Conservation (phyloP, 1,140 invertebrate genomes). For the Frieseomelitta varia region DNA sequence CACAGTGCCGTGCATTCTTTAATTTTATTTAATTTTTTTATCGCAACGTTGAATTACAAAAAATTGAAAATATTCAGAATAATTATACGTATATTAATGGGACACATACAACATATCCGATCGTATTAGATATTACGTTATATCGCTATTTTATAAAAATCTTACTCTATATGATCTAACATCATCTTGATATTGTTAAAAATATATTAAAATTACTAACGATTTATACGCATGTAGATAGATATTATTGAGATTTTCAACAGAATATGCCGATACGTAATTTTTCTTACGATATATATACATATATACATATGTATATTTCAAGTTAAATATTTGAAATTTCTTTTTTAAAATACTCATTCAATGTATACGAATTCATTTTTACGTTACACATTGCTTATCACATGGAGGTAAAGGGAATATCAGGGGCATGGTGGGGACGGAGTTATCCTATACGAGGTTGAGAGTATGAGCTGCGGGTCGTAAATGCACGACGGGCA, state of each 20-base stretch:
- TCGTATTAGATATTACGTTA: neutral
- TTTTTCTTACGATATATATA: neutral
- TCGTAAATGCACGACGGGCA: conserved; percentile 52
- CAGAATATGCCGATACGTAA: neutral
- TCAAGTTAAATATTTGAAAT: neutral
- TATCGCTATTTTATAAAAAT: neutral
- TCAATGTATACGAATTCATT: neutral
- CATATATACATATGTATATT: too few species aligned
- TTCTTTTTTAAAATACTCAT: neutral
- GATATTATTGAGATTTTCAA: neutral
- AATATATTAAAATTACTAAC: neutral
- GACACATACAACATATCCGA: neutral
- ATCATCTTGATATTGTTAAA: neutral
- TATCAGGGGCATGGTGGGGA: neutral
- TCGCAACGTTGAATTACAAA: too few species aligned
- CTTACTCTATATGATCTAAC: neutral
- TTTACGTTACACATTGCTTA: neutral
- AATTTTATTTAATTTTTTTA: neutral
- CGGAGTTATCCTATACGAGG: conserved; percentile 17
- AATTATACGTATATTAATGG: neutral
- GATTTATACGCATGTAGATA: neutral
- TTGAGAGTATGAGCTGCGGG: conserved; percentile 54
- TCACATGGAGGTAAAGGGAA: neutral
- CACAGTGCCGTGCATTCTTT: conserved; percentile 34
- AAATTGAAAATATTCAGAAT: neutral